Base-by-base conservation (phyloP, 2,113 vertebrate genomes). In the Eidolon helvum region DNA sequence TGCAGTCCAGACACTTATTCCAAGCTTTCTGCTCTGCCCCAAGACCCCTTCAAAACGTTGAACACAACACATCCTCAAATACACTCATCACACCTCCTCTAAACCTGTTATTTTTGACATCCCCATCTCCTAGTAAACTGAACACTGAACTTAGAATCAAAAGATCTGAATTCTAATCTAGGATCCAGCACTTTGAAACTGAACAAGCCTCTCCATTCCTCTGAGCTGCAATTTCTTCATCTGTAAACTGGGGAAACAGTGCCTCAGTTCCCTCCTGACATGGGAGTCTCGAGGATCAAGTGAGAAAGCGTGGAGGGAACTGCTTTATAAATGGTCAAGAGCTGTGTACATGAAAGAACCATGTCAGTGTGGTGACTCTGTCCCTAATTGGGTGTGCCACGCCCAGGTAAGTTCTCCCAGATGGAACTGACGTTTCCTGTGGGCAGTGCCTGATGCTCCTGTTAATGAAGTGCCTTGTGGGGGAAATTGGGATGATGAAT, bases 131-230 rank as follows among this genome's bases (percentile, higher is more conserved):
- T 21, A 55, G 33, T 21, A 85, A 24, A 72, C 4, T 40, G n/a
- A 89, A 75, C 30, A 43, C 38, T 89, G 59, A 89, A 80, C 87
- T 94, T 86, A 90, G 45, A 65, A 75, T 80, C 30, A 48, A 91
- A 88, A 92, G 14, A 33, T 83, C 77, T 91, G 26, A 69, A 45
- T 80, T 16, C 63, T 63, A 82, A 78, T 80, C 72, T 69, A n/a
- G 48, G 38, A 43, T 40, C 59, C 45, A 40, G 65, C n/a, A 30
- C 16, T 83, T 84, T 33, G 48, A 53, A 48, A 30, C 66, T 4
- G 0, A 24, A 55, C 5, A 33, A 71, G 26, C 40, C 35, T 50
- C 66, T 69, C 79, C 10, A 4, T 61, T 45, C 68, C 77, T 84
- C 63, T 50, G 83, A 66, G n/a, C 24, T 50, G 55, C 65, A 33